Evolutionary conservation across 2,888 invertebrate genomes (phyloP), one percentile per base, ranked within the genome.

Genomic region (Lepidochrysops patricia): DNA sequence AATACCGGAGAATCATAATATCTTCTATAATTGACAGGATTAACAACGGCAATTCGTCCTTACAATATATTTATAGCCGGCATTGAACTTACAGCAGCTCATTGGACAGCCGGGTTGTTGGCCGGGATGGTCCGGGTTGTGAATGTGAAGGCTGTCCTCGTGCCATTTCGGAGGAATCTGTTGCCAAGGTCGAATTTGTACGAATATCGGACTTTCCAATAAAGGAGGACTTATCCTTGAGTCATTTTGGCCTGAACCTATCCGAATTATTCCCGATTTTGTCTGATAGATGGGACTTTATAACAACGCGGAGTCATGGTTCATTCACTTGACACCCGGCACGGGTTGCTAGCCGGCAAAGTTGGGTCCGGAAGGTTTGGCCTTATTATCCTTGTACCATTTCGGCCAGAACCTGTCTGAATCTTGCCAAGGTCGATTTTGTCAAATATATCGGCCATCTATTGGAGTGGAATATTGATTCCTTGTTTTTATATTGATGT

Each of bases 111-210:
- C 4, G 54, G 63, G 58, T 61, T 37, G 62, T 57, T 61, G 60
- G 60, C 54, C 63, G 62, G 83, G 86, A 85, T 84, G 84, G 85
- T 89, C 88, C 88, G 88, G 88, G 86, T 88, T 79, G 80, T 78
- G 73, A 87, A 89, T 89, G 88, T 85, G 88, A 89, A 89, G 88
- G 88, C 77, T 87, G 74, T 70, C 72, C 76, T 77, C 80, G 85
- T 80, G 82, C 81, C 84, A 84, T 85, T 87, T 58, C 50, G 70
- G 63, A 61, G 63, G 67, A 64, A 66, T 67, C 70, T 68, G 69
- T 60, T 59, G 58, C 52, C 52, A 59, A 59, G 59, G 59, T 26
- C 35, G 52, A 19, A 19, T 52, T 48, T 48, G 50, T 57, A 29
- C 26, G n/a, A 37, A 6, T 49, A 57, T 49, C 5, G 54, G 15